phyloP scores from a whole-genome alignment of 2,113 vertebrate genomes.

The Mixornis gularis region DNA sequence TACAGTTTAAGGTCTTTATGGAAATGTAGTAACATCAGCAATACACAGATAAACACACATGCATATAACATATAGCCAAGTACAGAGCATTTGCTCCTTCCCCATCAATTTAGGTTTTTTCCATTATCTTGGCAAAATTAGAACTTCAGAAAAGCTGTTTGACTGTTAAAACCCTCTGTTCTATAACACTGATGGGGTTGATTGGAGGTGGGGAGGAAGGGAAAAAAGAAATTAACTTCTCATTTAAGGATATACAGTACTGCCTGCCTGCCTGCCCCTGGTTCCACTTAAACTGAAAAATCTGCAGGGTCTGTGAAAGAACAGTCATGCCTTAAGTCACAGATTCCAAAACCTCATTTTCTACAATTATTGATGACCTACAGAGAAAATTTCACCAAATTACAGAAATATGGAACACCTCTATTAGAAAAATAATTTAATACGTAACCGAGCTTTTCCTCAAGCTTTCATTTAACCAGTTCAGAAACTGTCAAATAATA shows the following conservation, averaged over 20 bases:
- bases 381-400: slow-evolving; percentile 15
- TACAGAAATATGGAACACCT: not conserved
- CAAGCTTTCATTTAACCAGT: not conserved
- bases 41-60: not conserved
- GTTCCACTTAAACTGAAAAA: not conserved
- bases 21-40: not conserved
- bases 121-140: not conserved
- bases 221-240: slow-evolving; percentile 17
- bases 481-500: not conserved
- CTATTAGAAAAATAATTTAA: not conserved
- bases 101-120: not conserved
- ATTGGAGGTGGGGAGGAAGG: not conserved
- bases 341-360: slow-evolving; percentile 13
- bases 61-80: not conserved
- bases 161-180: not conserved
- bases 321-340: not conserved
- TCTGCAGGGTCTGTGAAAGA: not conserved
- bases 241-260: slow-evolving; percentile 32
- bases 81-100: not conserved
- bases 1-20: not conserved
- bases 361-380: not conserved
- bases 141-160: not conserved
- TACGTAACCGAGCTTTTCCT: not conserved
- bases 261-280: not conserved
- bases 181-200: not conserved